phyloP scores from a whole-genome alignment of 2,797 vertebrate genomes.

The Siniperca obscura region DNA sequence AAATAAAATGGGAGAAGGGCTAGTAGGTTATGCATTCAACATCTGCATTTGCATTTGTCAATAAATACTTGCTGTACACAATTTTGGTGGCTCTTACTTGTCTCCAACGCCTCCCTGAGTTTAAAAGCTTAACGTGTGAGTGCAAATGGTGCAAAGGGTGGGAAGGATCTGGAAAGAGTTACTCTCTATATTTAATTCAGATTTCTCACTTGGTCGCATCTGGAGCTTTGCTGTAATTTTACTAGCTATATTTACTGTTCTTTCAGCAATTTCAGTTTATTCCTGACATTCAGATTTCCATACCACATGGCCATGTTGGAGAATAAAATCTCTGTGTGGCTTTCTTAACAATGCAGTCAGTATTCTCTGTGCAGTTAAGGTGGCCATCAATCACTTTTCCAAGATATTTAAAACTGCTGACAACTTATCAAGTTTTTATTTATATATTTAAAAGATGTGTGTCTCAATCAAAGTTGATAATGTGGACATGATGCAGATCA shows the following conservation, averaged over 20 bases:
- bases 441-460: background rate
- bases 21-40: background rate
- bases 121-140: background rate
- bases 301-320: background rate
- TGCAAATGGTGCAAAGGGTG: background rate
- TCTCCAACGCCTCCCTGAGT: background rate
- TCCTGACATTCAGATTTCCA: background rate
- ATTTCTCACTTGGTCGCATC: background rate
- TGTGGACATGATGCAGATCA: background rate
- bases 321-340: background rate
- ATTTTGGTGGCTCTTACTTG: background rate
- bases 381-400: background rate
- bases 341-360: too few relatives aligned
- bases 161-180: background rate
- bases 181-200: background rate
- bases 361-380: background rate
- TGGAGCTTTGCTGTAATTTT: background rate
- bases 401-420: background rate
- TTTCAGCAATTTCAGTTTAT: background rate
- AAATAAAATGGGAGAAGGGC: background rate
- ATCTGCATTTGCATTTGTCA: background rate
- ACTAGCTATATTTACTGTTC: background rate
- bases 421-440: too few relatives aligned
- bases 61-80: background rate
- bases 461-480: background rate